Percentiles rank a stretch among this genome's conserved stretches.
These are phyloP conservation scores for Lampris megalopsis DNA, from an alignment of 2,113 vertebrate genomes.

Conservation along the genomic window DNA sequence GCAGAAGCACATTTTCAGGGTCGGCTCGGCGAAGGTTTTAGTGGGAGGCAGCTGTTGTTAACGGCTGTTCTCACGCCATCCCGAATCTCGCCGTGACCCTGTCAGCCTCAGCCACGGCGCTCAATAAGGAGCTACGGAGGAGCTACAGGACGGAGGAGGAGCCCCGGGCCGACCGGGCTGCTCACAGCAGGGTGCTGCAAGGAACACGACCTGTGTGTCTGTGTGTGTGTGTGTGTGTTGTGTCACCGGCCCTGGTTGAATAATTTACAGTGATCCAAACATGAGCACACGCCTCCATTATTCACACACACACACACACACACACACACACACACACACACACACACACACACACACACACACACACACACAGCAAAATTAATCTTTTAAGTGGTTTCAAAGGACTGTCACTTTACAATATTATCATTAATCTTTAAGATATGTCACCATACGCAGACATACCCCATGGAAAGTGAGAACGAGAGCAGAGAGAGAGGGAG, in stretches of 20 bases:
- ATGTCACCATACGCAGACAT: no score
- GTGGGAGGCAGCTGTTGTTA: constrained; percentile 29
- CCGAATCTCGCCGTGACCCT: constrained; percentile 34
- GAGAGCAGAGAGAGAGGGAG: not conserved
- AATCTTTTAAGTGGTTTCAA: no score
- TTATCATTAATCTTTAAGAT: no score
- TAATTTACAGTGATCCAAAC: constrained; percentile 69
- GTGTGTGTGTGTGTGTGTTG: not conserved
- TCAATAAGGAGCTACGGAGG: constrained; percentile 61
- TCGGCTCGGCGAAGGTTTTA: constrained; percentile 21
- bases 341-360: no score
- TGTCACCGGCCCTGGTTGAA: constrained; percentile 35
- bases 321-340: not conserved
- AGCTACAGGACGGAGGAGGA: no score
- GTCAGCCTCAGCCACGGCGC: constrained; percentile 34
- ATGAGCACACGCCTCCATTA: constrained; percentile 65
- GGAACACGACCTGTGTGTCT: not conserved
- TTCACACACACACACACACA: constrained; percentile 54
- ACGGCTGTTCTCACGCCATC: constrained; percentile 35
- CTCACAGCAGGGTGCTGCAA: no score
- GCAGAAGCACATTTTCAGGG: not conserved
- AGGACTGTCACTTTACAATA: no score
- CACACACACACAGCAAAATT: no score
- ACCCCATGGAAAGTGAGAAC: no score
- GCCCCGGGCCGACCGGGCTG: no score